A percentile compares a stretch with the other conserved stretches of the same genome.
Conservation (phyloP, 64 coral and sea anemone genomes). For the Astreopora myriophthalma region DNA sequence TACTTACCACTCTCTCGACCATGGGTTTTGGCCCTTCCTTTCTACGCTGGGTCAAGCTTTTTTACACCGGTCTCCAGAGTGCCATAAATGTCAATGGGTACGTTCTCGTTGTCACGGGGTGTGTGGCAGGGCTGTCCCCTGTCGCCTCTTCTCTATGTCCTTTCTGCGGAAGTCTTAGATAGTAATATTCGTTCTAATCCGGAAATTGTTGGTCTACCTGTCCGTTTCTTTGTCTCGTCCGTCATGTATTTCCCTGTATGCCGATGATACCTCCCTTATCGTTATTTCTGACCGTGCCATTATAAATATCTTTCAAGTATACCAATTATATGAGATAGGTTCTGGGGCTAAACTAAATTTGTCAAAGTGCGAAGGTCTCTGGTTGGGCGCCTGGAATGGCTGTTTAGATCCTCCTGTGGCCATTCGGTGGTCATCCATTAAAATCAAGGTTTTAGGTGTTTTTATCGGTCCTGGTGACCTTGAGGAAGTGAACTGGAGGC, state of each 20-base stretch:
- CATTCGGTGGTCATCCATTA: not conserved
- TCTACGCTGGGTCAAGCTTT: not conserved
- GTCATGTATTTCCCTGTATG: not conserved
- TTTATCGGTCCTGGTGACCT: not conserved
- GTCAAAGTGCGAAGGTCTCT: not conserved
- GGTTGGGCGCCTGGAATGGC: not conserved
- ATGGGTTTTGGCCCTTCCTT: slow-evolving; percentile 34
- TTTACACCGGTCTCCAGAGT: not conserved
- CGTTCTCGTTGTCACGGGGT: slow-evolving; percentile 8
- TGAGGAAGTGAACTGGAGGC: not conserved
- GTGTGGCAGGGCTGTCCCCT: slow-evolving; percentile 55
- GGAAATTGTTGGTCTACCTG: not conserved
- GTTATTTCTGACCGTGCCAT: not conserved
- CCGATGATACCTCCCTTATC: slow-evolving; percentile 3
- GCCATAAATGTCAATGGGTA: slow-evolving; percentile 17
- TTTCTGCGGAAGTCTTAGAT: slow-evolving; percentile 14
- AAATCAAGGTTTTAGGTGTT: not conserved
- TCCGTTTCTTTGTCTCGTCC: not conserved
- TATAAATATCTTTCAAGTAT: not conserved
- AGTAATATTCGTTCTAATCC: not conserved
- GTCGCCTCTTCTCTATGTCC: slow-evolving; percentile 27
- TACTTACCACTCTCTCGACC: not conserved
- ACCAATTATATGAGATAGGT: not conserved
- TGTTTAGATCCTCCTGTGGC: not conserved
- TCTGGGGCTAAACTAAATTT: slow-evolving; percentile 15